Base-by-base conservation (phyloP, 2,888 invertebrate genomes). In the Brachyptera putata region DNA sequence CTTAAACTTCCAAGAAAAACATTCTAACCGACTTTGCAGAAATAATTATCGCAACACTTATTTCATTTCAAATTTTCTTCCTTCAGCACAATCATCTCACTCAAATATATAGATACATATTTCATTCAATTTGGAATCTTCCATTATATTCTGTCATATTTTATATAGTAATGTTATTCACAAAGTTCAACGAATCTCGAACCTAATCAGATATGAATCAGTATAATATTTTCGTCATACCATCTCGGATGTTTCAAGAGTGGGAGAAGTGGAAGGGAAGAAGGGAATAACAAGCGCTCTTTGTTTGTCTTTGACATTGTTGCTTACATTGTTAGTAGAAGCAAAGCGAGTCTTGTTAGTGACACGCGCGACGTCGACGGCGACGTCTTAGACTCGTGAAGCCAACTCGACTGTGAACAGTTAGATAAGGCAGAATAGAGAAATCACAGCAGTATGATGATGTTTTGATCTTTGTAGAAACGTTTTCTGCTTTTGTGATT, bases 361-460 rank as follows among this genome's bases (percentile, higher is more conserved):
- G 57, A 39, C 43, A 22, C 16, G n/a, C 18, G 14, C 25, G 56
- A 37, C 26, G 53, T 24, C 53, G 25, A 34, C 34, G 25, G 9
- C 2, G 13, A n/a, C 5, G 25, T 53, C 18, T 21, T 16, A 49
- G 56, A 60, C 43, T 56, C 55, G 55, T 55, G 30, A 56, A 56
- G 46, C 46, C 55, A 56, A 62, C 56, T 59, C 62, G 50, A 11
- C 62, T 59, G 62, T 62, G 56, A 62, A 62, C 26, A 25, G 14
- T 37, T 56, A 61, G 61, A 61, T 61, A 61, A 61, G 58, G 56
- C 36, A 21, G 46, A 37, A 48, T 26, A 25, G 43, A 58, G 53
- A 14, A 25, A 41, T 41, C 13, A 9, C n/a, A 41, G 41, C 9
- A 41, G 26, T 50, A 50, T 16, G 14, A 26, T 26, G 49, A 50